Evolutionary conservation across 1,140 invertebrate species (phyloP).

Genomic region (Gonatopus flavifemur): DNA sequence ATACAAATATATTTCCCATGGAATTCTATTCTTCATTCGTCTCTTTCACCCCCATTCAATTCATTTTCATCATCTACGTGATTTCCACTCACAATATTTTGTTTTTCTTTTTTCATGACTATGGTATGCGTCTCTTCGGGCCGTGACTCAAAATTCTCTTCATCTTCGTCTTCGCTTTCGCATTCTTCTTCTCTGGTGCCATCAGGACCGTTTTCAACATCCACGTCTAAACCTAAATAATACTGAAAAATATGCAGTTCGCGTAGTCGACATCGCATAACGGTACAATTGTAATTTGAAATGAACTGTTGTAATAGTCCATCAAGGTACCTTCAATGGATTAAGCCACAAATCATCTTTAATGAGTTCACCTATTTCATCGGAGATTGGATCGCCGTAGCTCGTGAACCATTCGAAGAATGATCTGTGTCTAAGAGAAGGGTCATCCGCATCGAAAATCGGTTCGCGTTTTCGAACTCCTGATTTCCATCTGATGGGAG

Average conservation of each 20-base stretch:
- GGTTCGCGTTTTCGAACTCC: constrained; percentile 75
- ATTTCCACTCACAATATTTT: constrained; percentile 43
- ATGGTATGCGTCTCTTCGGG: constrained; percentile 60
- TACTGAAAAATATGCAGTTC: constrained; percentile 60
- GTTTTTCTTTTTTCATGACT: constrained; percentile 48
- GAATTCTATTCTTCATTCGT: constrained; percentile 48
- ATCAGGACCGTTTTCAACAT: constrained; percentile 69
- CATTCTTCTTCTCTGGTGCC: constrained; percentile 57
- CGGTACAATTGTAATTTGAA: not conserved
- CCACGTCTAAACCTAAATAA: constrained; percentile 80
- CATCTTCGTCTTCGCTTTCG: constrained; percentile 54
- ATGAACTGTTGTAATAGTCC: not conserved
- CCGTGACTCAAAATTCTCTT: constrained; percentile 62
- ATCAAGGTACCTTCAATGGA: constrained; percentile 68
- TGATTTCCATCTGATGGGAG: too few species aligned
- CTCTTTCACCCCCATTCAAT: constrained; percentile 47
- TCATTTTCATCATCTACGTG: constrained; percentile 55
- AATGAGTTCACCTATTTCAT: constrained; percentile 80
- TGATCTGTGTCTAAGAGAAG: constrained; percentile 66
- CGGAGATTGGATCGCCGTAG: constrained; percentile 74
- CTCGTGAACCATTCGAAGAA: constrained; percentile 85
- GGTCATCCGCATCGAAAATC: constrained; percentile 69
- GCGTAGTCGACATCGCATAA: not conserved
- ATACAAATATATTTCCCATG: too few species aligned
- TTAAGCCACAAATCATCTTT: constrained; percentile 93